Conservation (phyloP, 2,888 invertebrate species). For the Diaprepes abbreviatus region DNA sequence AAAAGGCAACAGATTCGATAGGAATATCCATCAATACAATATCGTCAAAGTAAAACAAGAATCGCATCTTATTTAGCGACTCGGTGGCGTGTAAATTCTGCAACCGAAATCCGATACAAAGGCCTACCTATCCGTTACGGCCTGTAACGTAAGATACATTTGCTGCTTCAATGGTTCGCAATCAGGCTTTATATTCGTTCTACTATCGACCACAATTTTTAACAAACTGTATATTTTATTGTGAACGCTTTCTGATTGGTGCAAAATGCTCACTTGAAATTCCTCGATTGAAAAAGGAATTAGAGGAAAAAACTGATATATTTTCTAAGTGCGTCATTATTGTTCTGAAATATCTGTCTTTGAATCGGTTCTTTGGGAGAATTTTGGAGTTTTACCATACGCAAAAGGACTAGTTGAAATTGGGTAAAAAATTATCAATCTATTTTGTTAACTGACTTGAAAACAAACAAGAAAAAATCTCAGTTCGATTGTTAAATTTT, state of each 20-base stretch:
- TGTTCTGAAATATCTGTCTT: too few relatives aligned
- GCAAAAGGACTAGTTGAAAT: too few relatives aligned
- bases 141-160: constrained; percentile 68
- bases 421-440: too few relatives aligned
- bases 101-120: constrained; percentile 67
- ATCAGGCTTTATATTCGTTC: constrained; percentile 48
- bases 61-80: constrained; percentile 58
- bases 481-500: too few relatives aligned
- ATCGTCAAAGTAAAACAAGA: background rate
- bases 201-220: constrained; percentile 48
- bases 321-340: too few relatives aligned
- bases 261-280: background rate
- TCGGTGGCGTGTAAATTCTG: constrained; percentile 63
- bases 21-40: background rate
- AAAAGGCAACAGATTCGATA: too few relatives aligned
- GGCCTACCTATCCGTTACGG: constrained; percentile 65
- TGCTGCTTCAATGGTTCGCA: constrained; percentile 64
- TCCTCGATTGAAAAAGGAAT: background rate
- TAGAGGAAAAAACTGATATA: background rate
- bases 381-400: too few relatives aligned
- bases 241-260: background rate
- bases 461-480: too few relatives aligned
- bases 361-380: too few relatives aligned
- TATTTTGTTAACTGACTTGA: too few relatives aligned
- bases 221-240: constrained; percentile 37